These are phyloP conservation scores for Sus cebifrons DNA, from an alignment of 2,797 vertebrate genomes.

Conservation along the genomic window DNA sequence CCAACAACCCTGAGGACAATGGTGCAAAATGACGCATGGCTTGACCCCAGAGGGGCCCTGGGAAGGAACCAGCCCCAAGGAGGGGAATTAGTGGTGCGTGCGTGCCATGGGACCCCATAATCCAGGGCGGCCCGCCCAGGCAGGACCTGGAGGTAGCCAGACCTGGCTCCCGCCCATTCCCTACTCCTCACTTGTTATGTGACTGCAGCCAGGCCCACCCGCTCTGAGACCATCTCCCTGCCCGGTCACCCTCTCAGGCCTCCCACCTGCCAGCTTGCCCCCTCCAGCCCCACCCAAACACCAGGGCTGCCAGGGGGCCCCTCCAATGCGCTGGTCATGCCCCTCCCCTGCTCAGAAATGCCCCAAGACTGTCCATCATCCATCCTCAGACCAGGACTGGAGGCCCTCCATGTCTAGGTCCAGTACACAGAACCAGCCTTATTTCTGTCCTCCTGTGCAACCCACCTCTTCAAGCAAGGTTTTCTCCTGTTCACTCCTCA, in stretches of 20 bases:
- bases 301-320: neutral
- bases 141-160: neutral
- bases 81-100: fast-evolving
- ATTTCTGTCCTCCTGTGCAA: neutral
- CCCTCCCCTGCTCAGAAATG: neutral
- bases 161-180: neutral
- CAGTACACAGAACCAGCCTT: neutral
- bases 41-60: neutral
- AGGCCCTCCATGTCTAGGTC: neutral
- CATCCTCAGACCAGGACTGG: fast-evolving
- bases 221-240: neutral
- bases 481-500: neutral
- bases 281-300: neutral
- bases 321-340: neutral
- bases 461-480: neutral
- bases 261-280: neutral
- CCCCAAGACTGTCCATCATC: neutral
- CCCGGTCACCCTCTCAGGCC: neutral
- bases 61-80: neutral
- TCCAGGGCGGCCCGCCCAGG: neutral
- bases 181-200: neutral
- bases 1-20: slow-evolving; percentile 70
- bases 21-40: neutral
- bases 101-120: fast-evolving
- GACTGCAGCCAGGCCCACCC: neutral